These are phyloP conservation scores for Marmota flaviventris DNA, from an alignment of 2,113 vertebrate genomes.

Conservation along the genomic window DNA sequence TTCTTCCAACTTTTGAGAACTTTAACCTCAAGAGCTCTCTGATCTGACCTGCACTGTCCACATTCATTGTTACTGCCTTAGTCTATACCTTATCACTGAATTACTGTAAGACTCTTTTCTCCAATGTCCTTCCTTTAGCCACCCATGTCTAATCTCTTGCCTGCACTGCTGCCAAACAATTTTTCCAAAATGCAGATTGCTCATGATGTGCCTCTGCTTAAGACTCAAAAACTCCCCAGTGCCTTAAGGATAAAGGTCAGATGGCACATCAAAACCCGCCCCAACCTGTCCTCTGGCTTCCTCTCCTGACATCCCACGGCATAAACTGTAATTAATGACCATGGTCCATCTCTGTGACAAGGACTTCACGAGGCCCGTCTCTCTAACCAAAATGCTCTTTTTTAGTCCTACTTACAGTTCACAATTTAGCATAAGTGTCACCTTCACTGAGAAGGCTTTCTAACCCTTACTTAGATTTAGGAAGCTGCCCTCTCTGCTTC, in stretches of 20 bases:
- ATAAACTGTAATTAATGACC: background rate
- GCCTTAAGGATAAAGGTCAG: background rate
- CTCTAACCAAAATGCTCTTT: background rate
- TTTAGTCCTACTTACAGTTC: background rate
- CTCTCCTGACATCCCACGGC: background rate
- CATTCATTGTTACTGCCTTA: background rate
- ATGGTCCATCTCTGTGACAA: background rate
- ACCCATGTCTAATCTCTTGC: background rate
- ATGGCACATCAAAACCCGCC: background rate
- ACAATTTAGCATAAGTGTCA: background rate
- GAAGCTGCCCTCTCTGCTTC: background rate
- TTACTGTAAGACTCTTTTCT: background rate
- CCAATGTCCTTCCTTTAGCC: background rate
- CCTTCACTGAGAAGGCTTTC: background rate
- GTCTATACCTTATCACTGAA: background rate
- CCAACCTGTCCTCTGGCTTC: accelerated
- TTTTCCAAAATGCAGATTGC: background rate
- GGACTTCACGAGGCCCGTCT: background rate
- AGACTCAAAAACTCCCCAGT: background rate
- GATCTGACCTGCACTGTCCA: background rate
- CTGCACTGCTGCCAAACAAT: background rate
- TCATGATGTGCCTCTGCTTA: background rate
- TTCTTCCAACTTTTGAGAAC: background rate
- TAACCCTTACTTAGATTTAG: background rate
- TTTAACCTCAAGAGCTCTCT: background rate